phyloP scores from a whole-genome alignment of 2,113 vertebrate species.

The Pithys albifrons region DNA sequence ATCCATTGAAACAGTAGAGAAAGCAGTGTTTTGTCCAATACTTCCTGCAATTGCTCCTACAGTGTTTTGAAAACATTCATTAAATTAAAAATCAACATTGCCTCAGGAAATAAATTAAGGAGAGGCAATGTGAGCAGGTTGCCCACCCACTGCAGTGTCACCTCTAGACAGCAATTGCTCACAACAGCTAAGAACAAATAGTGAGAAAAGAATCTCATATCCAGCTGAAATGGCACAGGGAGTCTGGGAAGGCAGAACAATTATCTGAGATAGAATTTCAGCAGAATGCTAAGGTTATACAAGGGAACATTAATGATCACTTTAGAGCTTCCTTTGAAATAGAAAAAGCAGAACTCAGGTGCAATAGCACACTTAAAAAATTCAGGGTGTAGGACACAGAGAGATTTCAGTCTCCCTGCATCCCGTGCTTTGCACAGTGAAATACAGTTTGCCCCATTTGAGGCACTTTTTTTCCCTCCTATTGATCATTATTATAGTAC shows the following conservation, averaged over 20 bases:
- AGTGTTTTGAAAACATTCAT: neutral
- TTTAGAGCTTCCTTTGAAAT: neutral
- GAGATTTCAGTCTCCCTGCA: neutral
- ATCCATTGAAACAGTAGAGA: neutral
- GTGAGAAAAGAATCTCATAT: constrained; percentile 10
- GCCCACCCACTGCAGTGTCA: neutral
- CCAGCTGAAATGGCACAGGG: neutral
- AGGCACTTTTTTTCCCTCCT: neutral
- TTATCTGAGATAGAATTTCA: neutral
- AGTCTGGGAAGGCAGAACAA: neutral
- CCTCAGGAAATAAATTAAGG: neutral
- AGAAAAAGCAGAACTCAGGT: neutral
- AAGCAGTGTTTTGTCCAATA: neutral
- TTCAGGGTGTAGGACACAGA: neutral
- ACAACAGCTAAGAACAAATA: neutral
- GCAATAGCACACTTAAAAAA: neutral
- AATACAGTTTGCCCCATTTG: neutral
- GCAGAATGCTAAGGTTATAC: neutral
- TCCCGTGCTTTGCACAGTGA: neutral
- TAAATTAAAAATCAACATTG: neutral
- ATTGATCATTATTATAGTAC: neutral
- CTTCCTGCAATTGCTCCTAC: neutral
- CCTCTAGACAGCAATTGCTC: constrained; percentile 1
- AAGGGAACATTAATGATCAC: neutral
- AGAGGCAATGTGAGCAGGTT: neutral